A percentile compares a stretch with the other conserved stretches of the same genome.
These are phyloP conservation scores for Anagyrus pseudococci DNA, from an alignment of 2,888 invertebrate genomes.

Conservation along the genomic window DNA sequence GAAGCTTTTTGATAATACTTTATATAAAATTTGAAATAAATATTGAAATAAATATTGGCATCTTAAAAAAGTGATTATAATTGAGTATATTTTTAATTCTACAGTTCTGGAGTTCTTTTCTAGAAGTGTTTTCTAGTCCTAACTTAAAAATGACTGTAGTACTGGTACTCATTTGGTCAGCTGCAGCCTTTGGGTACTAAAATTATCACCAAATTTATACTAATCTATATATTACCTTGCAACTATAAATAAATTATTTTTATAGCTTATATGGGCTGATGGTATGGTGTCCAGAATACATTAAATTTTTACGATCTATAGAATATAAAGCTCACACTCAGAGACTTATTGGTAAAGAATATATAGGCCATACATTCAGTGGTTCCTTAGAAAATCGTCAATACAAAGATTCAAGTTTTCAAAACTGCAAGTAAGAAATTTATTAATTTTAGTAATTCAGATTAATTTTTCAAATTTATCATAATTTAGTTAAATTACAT, in stretches of 20 bases:
- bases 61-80: too few relatives aligned
- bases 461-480: neutral
- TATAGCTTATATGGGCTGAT: conserved; percentile 67
- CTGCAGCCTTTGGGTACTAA: conserved; percentile 65
- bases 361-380: conserved; percentile 65
- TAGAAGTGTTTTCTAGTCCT: conserved; percentile 71
- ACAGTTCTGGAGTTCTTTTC: conserved; percentile 76
- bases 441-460: neutral
- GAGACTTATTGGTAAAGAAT: conserved; percentile 56
- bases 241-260: too few relatives aligned
- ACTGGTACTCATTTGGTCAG: conserved; percentile 67
- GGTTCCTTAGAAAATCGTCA: conserved; percentile 71
- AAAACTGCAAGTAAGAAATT: conserved; percentile 65
- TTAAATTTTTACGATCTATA: conserved; percentile 58
- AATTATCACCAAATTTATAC: neutral
- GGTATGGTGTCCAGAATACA: conserved; percentile 67
- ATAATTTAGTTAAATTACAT: too few relatives aligned
- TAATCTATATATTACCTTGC: neutral
- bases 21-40: too few relatives aligned
- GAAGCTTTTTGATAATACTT: too few relatives aligned
- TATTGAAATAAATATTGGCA: too few relatives aligned
- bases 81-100: too few relatives aligned
- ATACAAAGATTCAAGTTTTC: conserved; percentile 68
- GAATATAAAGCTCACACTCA: conserved; percentile 57
- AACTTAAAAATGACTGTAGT: conserved; percentile 70